Percentiles rank a stretch among this genome's conserved stretches.
Evolutionary conservation across 2,113 vertebrate species (phyloP).

Genomic region (Cebus imitator): DNA sequence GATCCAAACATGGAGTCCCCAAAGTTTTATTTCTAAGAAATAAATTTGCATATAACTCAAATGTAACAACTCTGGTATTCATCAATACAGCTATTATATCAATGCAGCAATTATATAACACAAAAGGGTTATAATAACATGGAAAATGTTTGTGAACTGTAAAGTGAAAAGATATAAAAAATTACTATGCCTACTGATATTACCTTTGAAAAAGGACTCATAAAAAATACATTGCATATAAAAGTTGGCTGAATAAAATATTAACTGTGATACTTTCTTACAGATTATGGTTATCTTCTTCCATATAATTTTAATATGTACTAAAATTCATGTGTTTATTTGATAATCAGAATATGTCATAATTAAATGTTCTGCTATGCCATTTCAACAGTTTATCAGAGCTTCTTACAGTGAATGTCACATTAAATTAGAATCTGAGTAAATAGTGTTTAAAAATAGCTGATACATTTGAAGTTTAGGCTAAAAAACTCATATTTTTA

Average conservation of each 20-base stretch:
- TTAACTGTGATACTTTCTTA: background rate
- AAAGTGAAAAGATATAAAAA: background rate
- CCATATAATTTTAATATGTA: background rate
- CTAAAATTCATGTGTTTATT: background rate
- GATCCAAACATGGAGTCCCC: no score
- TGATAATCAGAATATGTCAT: background rate
- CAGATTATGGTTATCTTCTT: background rate
- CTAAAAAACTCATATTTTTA: background rate
- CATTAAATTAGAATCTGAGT: background rate
- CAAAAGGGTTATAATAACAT: accelerated
- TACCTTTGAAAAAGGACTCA: background rate
- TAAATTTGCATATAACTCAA: background rate
- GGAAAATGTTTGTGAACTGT: background rate
- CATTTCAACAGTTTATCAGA: background rate
- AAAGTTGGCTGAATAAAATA: background rate
- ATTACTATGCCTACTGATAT: background rate
- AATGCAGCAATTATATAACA: background rate
- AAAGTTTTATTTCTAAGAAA: background rate
- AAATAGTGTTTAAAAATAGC: background rate
- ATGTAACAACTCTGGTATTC: background rate
- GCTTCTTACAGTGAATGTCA: background rate
- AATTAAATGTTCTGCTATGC: background rate
- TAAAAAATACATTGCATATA: background rate
- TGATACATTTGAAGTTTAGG: background rate
- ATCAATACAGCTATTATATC: background rate